Base-by-base conservation (phyloP, 2,888 invertebrate genomes). In the Dorcus parallelipipedus region DNA sequence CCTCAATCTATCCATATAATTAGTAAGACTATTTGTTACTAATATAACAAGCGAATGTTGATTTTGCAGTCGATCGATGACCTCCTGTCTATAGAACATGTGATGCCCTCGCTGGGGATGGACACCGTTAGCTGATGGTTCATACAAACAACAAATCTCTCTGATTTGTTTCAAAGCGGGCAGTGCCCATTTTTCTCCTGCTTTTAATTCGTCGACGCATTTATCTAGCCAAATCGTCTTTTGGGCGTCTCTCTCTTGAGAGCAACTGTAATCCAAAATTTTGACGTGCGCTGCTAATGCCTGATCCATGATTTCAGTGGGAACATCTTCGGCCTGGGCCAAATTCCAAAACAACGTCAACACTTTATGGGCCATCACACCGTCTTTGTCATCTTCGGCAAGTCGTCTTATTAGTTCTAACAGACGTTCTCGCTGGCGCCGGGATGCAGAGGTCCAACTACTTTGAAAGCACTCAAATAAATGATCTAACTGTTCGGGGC, bases 321-420 rank as follows among this genome's bases (percentile, higher is more conserved):
- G 92, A 56, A 97, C 94, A 79, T 97, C 97, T 69, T 94, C 93
- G 54, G 95, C 94, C 79, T 97, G 96, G 4, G 97, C 96, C 76
- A 98, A 82, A 75, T 95, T 95, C 97, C 97, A 98, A 78, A 98
- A 93, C 47, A 97, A 81, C 61, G 93, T 93, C 69, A 98, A 81
- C 50, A 96, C 95, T 84, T 97, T 97, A 77, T 95, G 93, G 48
- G 97, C 97, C 97, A 97, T 97, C 8, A 97, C 95, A 52, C 97
- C 97, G 78, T 97, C 96, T 78, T 98, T 97, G 78, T 98, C 97
- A 78, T 98, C 97, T 79, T 98, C 97, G 3, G 97, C 97, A 61
- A 98, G 81, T 66, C 97, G 85, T 64, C 97, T 84, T 68, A 98
- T 97, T 65, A 98, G 83, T 81, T 98, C 97, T 69, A 98, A 80